Evolutionary conservation across 2,113 vertebrate species (phyloP).

Genomic region (Apteryx mantelli): DNA sequence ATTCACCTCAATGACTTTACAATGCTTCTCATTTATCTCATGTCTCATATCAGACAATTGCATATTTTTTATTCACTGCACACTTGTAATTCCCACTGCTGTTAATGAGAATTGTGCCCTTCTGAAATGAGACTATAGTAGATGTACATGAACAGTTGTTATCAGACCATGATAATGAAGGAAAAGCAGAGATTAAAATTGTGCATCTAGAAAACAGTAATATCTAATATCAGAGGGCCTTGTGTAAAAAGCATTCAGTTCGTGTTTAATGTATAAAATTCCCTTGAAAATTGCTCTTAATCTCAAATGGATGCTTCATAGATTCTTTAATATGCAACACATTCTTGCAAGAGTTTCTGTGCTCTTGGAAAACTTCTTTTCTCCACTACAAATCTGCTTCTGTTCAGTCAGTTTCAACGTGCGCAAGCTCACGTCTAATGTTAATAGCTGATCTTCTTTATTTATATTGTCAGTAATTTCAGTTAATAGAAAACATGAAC

Average conservation of each 20-base stretch:
- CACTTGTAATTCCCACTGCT: neutral
- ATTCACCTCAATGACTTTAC: neutral
- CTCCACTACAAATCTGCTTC: neutral
- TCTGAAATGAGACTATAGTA: neutral
- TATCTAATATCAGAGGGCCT: neutral
- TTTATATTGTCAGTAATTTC: constrained; percentile 62
- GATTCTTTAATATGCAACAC: neutral
- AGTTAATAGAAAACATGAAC: constrained; percentile 38
- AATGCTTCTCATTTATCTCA: neutral
- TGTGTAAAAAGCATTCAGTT: neutral
- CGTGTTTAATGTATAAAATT: neutral
- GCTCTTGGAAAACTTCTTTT: neutral
- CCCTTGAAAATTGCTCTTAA: neutral
- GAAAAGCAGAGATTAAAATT: neutral
- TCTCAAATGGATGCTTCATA: neutral
- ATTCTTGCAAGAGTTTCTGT: neutral
- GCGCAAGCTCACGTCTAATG: constrained; percentile 15
- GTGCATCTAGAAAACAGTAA: neutral
- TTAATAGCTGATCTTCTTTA: constrained; percentile 19
- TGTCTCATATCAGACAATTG: neutral
- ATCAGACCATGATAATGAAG: neutral
- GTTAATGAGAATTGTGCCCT: neutral
- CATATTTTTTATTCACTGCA: neutral
- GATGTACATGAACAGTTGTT: neutral
- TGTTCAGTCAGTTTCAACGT: neutral